Base-by-base conservation (phyloP, 2,888 invertebrate genomes). In the Stenodera caucasica region DNA sequence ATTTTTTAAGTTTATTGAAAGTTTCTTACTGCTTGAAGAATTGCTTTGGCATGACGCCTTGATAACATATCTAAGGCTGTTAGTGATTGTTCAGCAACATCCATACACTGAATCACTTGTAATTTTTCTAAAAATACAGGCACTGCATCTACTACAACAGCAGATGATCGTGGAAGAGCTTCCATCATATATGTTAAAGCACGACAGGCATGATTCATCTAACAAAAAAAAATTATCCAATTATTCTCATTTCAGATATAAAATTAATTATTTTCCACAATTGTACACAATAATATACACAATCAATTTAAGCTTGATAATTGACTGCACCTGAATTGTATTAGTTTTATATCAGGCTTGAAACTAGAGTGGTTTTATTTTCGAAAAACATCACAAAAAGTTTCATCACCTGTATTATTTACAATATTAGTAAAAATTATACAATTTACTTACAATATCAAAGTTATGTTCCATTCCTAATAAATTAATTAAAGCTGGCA, bases 141-240 rank as follows among this genome's bases (percentile, higher is more conserved):
- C 60, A 99, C 95, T 2, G 98, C 98, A 75, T 98, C 94, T 2
- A 97, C 94, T 9, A 99, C 96, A 2, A 98, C 93, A 21, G 93
- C 91, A 53, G 97, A 96, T 35, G 98, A 97, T 61, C 99, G 88
- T 0, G 99, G 99, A 69, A 99, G 80, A 0, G 98, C 97, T 81
- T 99, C 99, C 88, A 99, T 90, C 97, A 99, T 98, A 82, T 99
- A 99, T 0, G 98, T 98, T 37, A 99, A 85, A 0, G 98, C 98
- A 45, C 99, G 91, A 77, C 98, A 98, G 0, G 98, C 98, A 80
- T 98, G 96, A 79, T 98, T 96, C 98, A 98, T 98, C 90, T 90
- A 74, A 64, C 58, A 62, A 49, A 37, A 40, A 54, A 26, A 5
- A 2, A 26, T 5, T 4, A 26, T 26, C 26, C 5, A 5, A 26